These are phyloP conservation scores for Gymnobelideus leadbeateri DNA, from an alignment of 2,113 vertebrate genomes.

Conservation along the genomic window DNA sequence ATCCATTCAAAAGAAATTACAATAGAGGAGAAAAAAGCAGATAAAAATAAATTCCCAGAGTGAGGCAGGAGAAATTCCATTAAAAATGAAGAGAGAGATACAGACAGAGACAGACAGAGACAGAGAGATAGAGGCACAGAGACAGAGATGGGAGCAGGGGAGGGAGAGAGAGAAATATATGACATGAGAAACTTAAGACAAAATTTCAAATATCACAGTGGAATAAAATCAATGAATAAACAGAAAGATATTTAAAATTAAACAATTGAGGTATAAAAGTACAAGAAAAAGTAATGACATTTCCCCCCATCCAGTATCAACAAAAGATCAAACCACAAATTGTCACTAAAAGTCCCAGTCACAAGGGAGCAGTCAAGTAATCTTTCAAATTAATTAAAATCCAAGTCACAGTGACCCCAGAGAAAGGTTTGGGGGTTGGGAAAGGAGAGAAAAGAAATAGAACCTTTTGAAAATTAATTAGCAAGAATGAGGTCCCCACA, in stretches of 20 bases:
- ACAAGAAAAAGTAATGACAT: not conserved
- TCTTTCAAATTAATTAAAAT: slow-evolving; percentile 6
- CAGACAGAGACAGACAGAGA: not conserved
- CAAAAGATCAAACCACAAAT: not conserved
- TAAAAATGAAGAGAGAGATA: not conserved
- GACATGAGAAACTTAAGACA: not conserved
- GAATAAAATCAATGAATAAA: not conserved
- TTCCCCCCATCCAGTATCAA: not conserved
- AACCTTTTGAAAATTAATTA: not conserved
- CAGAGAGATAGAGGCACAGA: too few species aligned
- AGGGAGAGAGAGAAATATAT: not conserved
- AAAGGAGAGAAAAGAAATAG: not conserved
- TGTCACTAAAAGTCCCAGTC: not conserved
- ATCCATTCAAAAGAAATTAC: not conserved
- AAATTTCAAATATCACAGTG: not conserved
- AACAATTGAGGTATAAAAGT: not conserved
- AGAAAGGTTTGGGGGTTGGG: not conserved
- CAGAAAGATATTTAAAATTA: not conserved
- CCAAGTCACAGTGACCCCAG: not conserved
- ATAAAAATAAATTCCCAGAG: not conserved
- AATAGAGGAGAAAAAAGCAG: not conserved
- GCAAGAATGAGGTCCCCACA: not conserved
- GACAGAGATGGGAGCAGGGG: too few species aligned
- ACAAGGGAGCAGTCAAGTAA: not conserved
- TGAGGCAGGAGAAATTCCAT: not conserved